Evolutionary conservation across 1,140 invertebrate species (phyloP), one percentile per base, ranked within the genome.

Genomic region (Thereuonema tuberculata): DNA sequence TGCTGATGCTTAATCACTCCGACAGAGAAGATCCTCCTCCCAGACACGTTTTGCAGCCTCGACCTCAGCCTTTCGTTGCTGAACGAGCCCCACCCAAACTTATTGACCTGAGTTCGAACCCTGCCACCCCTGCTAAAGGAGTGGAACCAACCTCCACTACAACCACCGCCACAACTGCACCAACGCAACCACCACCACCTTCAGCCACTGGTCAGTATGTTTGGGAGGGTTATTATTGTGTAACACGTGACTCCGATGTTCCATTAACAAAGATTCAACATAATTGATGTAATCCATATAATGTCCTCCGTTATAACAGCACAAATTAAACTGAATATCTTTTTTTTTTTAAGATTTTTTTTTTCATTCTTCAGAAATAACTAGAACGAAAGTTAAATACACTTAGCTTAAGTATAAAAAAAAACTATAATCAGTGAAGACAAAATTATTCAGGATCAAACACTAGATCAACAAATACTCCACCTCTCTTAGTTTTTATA

Each of bases 1-100:
- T 75, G 74, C 63, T 75, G 67, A 73, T 73, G 74, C 63, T 75
- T 53, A 75, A 74, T 63, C 73, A 74, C 61, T 67, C 70, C 14
- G 72, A 72, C 56, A 66, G 67, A 57, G 72, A 73, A 58, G 67
- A 69, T 25, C 56, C 64, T 14, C 54, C 65, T 57, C 53, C 53
- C 9, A 3, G 5, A 21, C 66, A 56, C 43, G 63, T 21, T 25
- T 23, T 60, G 3, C 28, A 55, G 59, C 49, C 59, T 23, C 2
- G 20, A 46, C 24, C 55, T 21, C 46, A 53, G 47, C 54, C 57
- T 24, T n/a, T 62, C 31, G 55, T 64, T 47, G 54, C 63, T 23
- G 66, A 67, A 60, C 69, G 66, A 65, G 64, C 65, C 59, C 63
- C 67, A 53, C 70, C 67, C 25, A 65, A 69, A 43, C 67, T 69